These are phyloP conservation scores for Holothuria leucospilota DNA, from an alignment of 53 echinoderm and acorn worm species.

Conservation along the genomic window DNA sequence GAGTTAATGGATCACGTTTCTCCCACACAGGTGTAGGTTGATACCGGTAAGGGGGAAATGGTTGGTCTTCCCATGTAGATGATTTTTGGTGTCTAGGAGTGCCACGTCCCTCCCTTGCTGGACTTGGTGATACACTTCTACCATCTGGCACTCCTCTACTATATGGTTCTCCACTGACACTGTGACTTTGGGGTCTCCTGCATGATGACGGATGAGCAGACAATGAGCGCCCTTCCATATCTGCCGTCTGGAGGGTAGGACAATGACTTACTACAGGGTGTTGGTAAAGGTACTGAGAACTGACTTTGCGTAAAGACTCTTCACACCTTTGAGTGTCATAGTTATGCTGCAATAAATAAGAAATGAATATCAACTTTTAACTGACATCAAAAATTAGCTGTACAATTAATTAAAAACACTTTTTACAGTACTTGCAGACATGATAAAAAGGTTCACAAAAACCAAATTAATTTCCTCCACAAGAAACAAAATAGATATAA, in stretches of 20 bases:
- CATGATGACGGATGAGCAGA: background rate
- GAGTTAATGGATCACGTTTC: background rate
- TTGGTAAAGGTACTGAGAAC: background rate
- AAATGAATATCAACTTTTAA: background rate
- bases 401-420: too few species aligned
- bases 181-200: background rate
- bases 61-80: slow-evolving; percentile 11
- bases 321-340: slow-evolving; percentile 3
- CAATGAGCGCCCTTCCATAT: slow-evolving; percentile 11
- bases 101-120: background rate
- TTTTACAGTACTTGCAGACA: too few species aligned
- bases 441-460: too few species aligned
- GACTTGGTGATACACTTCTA: background rate
- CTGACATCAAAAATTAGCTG: too few species aligned
- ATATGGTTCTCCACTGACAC: slow-evolving; percentile 30
- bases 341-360: slow-evolving; percentile 6
- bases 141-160: background rate
- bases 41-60: background rate
- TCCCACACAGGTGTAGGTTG: background rate
- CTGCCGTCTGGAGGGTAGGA: background rate
- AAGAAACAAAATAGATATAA: too few species aligned
- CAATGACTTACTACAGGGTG: background rate
- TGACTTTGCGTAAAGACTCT: slow-evolving; percentile 11
- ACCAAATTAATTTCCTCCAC: too few species aligned
- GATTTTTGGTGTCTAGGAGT: background rate